phyloP scores from a whole-genome alignment of 2,888 invertebrate genomes.

The Uloborus plumipes region DNA sequence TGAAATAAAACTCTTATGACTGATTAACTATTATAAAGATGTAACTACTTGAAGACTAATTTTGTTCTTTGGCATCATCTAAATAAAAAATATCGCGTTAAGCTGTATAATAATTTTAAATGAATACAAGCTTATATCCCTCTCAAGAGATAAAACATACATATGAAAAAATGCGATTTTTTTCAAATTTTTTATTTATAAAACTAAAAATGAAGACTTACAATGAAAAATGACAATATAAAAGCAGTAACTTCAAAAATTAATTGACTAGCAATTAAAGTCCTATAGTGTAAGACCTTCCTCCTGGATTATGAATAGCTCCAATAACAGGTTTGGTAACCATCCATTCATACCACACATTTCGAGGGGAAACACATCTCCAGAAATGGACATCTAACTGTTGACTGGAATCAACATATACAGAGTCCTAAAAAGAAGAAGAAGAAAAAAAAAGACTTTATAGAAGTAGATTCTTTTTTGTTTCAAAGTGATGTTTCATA shows the following conservation, averaged over 20 bases:
- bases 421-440: conserved; percentile 77
- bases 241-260: neutral
- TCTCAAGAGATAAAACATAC: conserved; percentile 73
- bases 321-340: conserved; percentile 77
- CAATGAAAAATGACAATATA: conserved; percentile 15
- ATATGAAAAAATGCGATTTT: too few relatives aligned
- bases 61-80: too few relatives aligned
- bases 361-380: conserved; percentile 83
- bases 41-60: too few relatives aligned
- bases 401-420: conserved; percentile 80
- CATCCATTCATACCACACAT: conserved; percentile 98
- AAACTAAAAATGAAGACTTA: conserved; percentile 1
- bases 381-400: conserved; percentile 86
- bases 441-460: conserved; percentile 57
- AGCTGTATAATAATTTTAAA: too few relatives aligned
- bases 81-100: too few relatives aligned
- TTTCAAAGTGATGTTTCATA: too few relatives aligned
- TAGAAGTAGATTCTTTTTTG: too few relatives aligned
- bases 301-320: conserved; percentile 80
- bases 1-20: too few relatives aligned
- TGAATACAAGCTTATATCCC: too few relatives aligned
- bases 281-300: conserved; percentile 81
- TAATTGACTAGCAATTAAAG: conserved; percentile 69
- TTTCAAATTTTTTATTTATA: conserved; percentile 74
- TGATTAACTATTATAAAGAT: too few relatives aligned